Evolutionary conservation across 37 sponge, comb jelly and placozoan genomes (phyloP).

Genomic region (Agelas oroides): DNA sequence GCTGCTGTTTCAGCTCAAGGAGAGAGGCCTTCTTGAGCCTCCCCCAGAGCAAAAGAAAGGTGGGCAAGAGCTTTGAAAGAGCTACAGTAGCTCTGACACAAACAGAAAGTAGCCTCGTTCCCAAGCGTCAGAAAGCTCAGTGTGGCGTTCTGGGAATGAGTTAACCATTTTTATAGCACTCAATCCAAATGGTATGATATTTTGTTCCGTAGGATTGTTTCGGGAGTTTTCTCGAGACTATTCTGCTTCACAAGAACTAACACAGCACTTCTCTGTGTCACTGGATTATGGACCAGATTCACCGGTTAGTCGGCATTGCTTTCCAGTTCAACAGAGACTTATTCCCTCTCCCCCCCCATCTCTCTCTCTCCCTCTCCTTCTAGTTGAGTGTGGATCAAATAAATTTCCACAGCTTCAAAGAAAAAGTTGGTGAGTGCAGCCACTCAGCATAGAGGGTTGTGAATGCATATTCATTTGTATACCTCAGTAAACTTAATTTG

Average conservation of each 20-base stretch:
- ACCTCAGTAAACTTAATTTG: too few relatives aligned
- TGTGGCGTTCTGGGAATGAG: too few relatives aligned
- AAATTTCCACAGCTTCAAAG: conserved; percentile 47
- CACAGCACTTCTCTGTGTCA: conserved; percentile 34
- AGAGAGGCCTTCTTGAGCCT: conserved; percentile 15
- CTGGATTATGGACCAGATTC: conserved; percentile 54
- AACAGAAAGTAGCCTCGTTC: neutral
- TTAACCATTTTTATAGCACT: neutral
- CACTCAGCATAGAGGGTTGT: too few relatives aligned
- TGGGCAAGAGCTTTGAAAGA: neutral
- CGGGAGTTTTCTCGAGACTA: conserved; percentile 11
- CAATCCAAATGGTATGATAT: too few relatives aligned
- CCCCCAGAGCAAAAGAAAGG: conserved; percentile 20
- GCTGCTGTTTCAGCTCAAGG: conserved; percentile 32
- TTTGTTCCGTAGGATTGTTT: conserved; percentile 2
- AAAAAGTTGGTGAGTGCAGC: neutral
- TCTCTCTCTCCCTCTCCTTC: neutral
- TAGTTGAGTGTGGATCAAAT: conserved; percentile 37
- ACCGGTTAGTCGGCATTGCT: neutral
- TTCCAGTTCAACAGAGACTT: too few relatives aligned
- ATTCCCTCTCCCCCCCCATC: too few relatives aligned
- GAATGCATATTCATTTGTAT: too few relatives aligned
- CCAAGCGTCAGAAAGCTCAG: neutral
- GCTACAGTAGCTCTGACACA: too few relatives aligned
- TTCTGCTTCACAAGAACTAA: conserved; percentile 18